Conservation (phyloP, 2,888 invertebrate genomes). For the Epirrita christyi region DNA sequence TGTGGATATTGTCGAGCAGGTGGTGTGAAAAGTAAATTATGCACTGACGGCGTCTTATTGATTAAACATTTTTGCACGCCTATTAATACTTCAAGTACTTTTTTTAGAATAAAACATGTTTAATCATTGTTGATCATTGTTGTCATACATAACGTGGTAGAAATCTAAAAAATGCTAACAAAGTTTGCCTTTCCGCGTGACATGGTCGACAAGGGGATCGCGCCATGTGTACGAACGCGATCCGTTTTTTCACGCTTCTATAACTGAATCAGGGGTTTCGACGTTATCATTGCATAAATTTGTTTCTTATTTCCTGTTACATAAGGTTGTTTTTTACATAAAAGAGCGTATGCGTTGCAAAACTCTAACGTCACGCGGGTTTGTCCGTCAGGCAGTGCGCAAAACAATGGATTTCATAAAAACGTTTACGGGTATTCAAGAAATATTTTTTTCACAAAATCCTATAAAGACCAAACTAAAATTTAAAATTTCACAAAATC, state of each 20-base stretch:
- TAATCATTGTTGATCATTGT: too few relatives aligned
- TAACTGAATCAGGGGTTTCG: conserved; percentile 56
- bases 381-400: conserved; percentile 40
- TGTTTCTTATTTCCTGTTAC: conserved; percentile 1
- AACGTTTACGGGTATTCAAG: conserved; percentile 46
- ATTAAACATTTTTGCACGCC: too few relatives aligned
- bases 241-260: conserved; percentile 57
- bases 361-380: conserved; percentile 47
- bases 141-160: neutral
- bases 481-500: too few relatives aligned
- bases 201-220: conserved; percentile 54
- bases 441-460: conserved; percentile 2
- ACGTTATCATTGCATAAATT: conserved; percentile 26
- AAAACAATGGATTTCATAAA: conserved; percentile 49
- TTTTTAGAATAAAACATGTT: too few relatives aligned
- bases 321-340: conserved; percentile 17
- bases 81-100: too few relatives aligned
- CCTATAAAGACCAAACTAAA: too few relatives aligned
- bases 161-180: conserved; percentile 39
- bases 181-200: conserved; percentile 55
- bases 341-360: conserved; percentile 23
- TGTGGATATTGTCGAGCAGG: too few relatives aligned
- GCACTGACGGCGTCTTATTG: too few relatives aligned
- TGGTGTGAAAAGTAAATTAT: too few relatives aligned
- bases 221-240: conserved; percentile 51